phyloP scores from a whole-genome alignment of 2,888 invertebrate genomes.

The Agrotis segetum region DNA sequence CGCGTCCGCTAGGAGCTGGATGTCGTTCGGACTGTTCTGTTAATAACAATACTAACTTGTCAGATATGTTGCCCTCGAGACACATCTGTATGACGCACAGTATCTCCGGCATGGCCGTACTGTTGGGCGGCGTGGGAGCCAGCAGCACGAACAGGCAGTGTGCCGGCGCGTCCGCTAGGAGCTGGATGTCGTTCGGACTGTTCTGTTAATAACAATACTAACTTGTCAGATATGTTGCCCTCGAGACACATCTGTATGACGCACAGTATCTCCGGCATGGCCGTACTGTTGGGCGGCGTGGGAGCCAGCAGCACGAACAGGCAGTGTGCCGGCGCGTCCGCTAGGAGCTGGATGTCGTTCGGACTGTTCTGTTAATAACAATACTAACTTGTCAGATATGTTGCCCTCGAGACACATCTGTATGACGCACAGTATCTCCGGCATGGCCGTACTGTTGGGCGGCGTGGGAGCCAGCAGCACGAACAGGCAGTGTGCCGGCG shows the following conservation, averaged over 20 bases:
- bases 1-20: conserved; percentile 99
- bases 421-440: conserved; percentile 98
- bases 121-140: conserved; percentile 94
- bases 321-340: conserved; percentile 99
- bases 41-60: conserved; percentile 78
- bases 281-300: conserved; percentile 92
- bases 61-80: conserved; percentile 94
- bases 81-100: conserved; percentile 97
- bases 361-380: conserved; percentile 95
- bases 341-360: conserved; percentile 99
- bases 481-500: conserved; percentile 99
- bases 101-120: conserved; percentile 96
- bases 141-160: conserved; percentile 99
- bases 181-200: conserved; percentile 99
- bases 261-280: conserved; percentile 97
- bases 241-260: conserved; percentile 96
- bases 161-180: conserved; percentile 99
- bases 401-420: conserved; percentile 96
- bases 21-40: conserved; percentile 99
- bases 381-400: conserved; percentile 91
- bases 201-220: conserved; percentile 91
- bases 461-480: conserved; percentile 96
- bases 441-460: conserved; percentile 93
- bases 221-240: conserved; percentile 93
- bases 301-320: conserved; percentile 97